Evolutionary conservation across 2,113 vertebrate genomes (phyloP).

Genomic region (Gulo gulo): DNA sequence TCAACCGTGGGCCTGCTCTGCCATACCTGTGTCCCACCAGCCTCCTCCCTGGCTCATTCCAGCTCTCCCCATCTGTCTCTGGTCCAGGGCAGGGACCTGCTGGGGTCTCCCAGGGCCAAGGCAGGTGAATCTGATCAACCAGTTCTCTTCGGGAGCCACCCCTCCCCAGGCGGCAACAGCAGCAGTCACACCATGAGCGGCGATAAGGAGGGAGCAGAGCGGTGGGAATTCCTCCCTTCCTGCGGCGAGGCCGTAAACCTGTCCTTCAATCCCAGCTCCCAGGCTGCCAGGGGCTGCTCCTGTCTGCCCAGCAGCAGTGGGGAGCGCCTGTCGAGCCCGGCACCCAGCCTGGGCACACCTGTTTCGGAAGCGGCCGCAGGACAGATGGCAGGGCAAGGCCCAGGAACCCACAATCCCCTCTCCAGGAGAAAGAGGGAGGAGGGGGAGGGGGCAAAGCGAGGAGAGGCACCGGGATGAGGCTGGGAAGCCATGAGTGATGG

Average conservation of each 20-base stretch:
- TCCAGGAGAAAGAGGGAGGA: neutral
- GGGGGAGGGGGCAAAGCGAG: too few species aligned
- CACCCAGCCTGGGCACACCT: neutral
- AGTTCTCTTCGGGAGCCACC: neutral
- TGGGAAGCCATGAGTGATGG: accelerated
- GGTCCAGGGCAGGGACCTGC: neutral
- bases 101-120: neutral
- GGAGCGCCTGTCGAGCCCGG: neutral
- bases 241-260: neutral
- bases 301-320: neutral
- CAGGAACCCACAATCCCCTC: neutral
- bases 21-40: neutral
- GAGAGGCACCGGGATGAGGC: accelerated
- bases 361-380: neutral
- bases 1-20: too few species aligned
- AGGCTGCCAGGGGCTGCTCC: neutral
- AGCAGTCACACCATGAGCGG: neutral
- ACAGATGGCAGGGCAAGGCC: neutral
- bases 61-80: neutral
- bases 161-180: neutral
- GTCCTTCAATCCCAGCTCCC: neutral
- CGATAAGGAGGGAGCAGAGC: neutral
- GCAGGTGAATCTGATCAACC: neutral
- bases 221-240: neutral
- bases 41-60: neutral